Conservation (phyloP, 2,797 vertebrate species). For the Aplochiton taeniatus region DNA sequence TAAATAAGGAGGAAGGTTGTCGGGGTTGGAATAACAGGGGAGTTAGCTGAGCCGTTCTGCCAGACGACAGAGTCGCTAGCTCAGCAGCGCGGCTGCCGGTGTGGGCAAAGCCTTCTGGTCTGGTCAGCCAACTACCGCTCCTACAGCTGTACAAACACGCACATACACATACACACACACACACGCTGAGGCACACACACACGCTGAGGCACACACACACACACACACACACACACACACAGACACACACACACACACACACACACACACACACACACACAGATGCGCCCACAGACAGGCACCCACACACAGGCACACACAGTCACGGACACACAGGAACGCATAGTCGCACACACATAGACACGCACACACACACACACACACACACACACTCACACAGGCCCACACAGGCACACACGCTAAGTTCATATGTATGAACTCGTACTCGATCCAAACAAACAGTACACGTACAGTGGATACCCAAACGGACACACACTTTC, state of each 20-base stretch:
- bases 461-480: constrained; percentile 19
- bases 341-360: neutral
- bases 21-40: constrained; percentile 62
- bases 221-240: constrained; percentile 5
- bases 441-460: constrained; percentile 22
- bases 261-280: constrained; percentile 16
- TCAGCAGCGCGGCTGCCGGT: constrained; percentile 78
- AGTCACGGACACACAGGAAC: no score
- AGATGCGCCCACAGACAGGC: constrained; percentile 10
- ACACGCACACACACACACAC: constrained; percentile 3
- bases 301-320: neutral
- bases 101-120: constrained; percentile 54
- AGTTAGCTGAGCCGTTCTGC: constrained; percentile 58
- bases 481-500: constrained; percentile 9
- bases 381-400: constrained; percentile 1
- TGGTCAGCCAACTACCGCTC: constrained; percentile 48
- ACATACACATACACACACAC: constrained; percentile 25
- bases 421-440: constrained; percentile 17
- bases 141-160: constrained; percentile 77
- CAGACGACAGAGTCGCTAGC: constrained; percentile 44
- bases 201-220: constrained; percentile 8
- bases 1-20: constrained; percentile 34
- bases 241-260: constrained; percentile 2
- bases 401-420: neutral
- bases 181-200: constrained; percentile 10